Evolutionary conservation across 2,888 invertebrate genomes (phyloP), one percentile per base, ranked within the genome.

Genomic region (Unio pictorum): DNA sequence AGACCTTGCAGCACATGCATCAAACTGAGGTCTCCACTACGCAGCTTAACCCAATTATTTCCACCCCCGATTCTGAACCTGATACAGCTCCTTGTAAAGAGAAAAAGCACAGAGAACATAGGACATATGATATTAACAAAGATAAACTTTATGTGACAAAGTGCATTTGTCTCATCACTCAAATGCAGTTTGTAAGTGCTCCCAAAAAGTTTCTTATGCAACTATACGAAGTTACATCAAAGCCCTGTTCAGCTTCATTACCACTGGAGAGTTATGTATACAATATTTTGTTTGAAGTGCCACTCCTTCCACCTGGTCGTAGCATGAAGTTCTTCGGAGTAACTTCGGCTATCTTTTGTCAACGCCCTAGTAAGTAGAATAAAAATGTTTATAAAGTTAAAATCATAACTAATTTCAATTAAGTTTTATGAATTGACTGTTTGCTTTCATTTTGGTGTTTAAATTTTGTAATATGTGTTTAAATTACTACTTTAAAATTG

Each of bases 121-220:
- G 68, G 34, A 86, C 89, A 89, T 99, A 96, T 91, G 97, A 98
- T 91, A 94, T 95, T 87, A 93, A 94, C 90, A 96, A 96, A 92
- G 98, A 99, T 92, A 95, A 95, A 91, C 93, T 99, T 78, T 96
- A 94, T 92, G 98, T 98, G 87, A 95, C 97, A 83, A 99, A 99
- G 92, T 95, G 96, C 91, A 95, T 99, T 90, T 95, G 95, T 80
- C 93, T 99, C 76, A 94, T 98, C 85, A 95, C 96, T 88, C 96
- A 96, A 90, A 93, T 95, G 84, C 96, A 98, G 54, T 96, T 96
- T 91, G 86, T 89, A 26, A 76, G 67, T 30, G 71, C 81, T 67
- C 70, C 84, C 26, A 78, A 81, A 63, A 81, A 84, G 65, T 85
- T 84, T 73, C 76, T 90, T n/a, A 75, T 75, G 64, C 83, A 86